Evolutionary conservation across 64 coral and sea anemone species (phyloP).

Genomic region (Actinia tenebrosa): DNA sequence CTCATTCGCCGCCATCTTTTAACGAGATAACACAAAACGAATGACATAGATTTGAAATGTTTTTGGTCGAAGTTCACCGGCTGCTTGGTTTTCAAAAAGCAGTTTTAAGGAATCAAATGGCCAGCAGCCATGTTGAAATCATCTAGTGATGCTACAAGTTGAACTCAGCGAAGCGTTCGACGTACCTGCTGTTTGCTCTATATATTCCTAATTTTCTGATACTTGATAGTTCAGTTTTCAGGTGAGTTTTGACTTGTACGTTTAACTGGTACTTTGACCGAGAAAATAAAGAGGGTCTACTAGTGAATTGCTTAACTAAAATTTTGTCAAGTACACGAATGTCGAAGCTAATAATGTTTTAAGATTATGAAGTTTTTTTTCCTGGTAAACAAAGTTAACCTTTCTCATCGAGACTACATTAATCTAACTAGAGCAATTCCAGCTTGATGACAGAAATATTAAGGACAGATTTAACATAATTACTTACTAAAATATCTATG

Average conservation of each 20-base stretch:
- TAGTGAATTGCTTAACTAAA: too few relatives aligned
- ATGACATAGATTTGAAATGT: neutral
- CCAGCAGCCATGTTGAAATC: neutral
- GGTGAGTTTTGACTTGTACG: neutral
- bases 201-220: neutral
- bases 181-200: neutral
- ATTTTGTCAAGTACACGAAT: too few relatives aligned
- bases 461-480: too few relatives aligned
- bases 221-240: neutral
- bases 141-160: neutral
- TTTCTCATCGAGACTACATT: too few relatives aligned
- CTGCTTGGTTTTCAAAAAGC: neutral
- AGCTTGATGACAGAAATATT: too few relatives aligned
- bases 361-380: too few relatives aligned
- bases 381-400: too few relatives aligned
- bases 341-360: too few relatives aligned
- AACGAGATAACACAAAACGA: neutral
- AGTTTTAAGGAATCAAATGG: neutral
- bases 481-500: too few relatives aligned
- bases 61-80: neutral
- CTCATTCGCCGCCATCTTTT: conserved; percentile 17
- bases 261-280: neutral
- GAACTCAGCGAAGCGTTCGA: neutral
- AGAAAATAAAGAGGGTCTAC: neutral
- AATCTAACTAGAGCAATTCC: too few relatives aligned